phyloP scores from a whole-genome alignment of 2,113 vertebrate genomes.

The Alligator sinensis region DNA sequence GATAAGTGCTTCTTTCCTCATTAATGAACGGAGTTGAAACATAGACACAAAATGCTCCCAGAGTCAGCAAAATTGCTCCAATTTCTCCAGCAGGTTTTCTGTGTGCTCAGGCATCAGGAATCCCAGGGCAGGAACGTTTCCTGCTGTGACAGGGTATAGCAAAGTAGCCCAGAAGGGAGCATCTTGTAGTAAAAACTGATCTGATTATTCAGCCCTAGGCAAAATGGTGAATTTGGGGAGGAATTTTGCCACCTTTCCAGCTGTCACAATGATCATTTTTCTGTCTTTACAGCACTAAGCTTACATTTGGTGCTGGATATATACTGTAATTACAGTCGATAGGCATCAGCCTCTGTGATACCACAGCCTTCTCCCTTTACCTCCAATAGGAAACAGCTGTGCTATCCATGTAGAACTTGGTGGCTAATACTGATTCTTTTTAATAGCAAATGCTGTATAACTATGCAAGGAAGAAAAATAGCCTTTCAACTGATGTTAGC shows the following conservation, averaged over 20 bases:
- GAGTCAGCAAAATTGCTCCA: constrained; percentile 60
- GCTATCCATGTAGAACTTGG: not conserved
- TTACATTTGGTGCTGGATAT: not conserved
- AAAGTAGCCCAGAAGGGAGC: rapidly evolving
- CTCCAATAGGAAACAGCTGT: not conserved
- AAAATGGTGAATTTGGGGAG: not conserved
- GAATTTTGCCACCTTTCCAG: not conserved
- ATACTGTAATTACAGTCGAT: not conserved
- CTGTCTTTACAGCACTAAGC: rapidly evolving
- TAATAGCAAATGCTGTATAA: not conserved
- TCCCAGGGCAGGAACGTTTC: rapidly evolving
- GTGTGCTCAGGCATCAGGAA: rapidly evolving
- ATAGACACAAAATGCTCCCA: not conserved
- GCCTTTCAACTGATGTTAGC: rapidly evolving
- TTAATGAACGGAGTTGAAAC: constrained; percentile 38
- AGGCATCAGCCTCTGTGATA: rapidly evolving
- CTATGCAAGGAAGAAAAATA: not conserved
- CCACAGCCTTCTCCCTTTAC: not conserved
- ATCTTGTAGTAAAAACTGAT: not conserved
- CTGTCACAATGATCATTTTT: not conserved
- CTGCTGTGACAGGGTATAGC: not conserved
- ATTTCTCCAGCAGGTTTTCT: not conserved
- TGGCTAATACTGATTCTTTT: not conserved
- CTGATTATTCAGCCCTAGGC: not conserved
- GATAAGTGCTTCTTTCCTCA: constrained; percentile 31